Conservation (phyloP, 1,140 invertebrate genomes). For the Lucilia sericata region DNA sequence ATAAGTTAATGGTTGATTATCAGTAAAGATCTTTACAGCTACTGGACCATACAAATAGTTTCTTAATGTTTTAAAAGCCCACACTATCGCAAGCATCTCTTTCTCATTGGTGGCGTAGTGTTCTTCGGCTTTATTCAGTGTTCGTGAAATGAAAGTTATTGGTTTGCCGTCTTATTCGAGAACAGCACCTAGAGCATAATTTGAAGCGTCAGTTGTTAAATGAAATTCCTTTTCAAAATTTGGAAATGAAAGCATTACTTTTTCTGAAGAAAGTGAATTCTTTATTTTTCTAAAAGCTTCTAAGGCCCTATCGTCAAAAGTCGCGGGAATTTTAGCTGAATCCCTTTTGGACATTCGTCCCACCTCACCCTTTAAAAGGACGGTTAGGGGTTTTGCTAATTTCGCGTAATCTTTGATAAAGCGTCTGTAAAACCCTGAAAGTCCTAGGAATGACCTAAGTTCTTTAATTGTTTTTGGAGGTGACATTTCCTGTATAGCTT, state of each 20-base stretch:
- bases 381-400: slow-evolving; percentile 51
- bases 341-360: slow-evolving; percentile 28
- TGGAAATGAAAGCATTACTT: slow-evolving; percentile 63
- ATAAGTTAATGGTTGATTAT: too few relatives aligned
- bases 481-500: slow-evolving; percentile 38
- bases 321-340: slow-evolving; percentile 30
- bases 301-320: slow-evolving; percentile 47
- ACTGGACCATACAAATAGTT: too few relatives aligned
- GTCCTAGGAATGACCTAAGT: slow-evolving; percentile 47
- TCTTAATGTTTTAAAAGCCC: too few relatives aligned
- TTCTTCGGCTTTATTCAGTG: slow-evolving; percentile 62
- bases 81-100: too few relatives aligned
- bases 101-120: too few relatives aligned
- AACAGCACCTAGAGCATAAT: slow-evolving; percentile 56
- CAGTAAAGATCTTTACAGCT: too few relatives aligned
- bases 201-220: slow-evolving; percentile 55
- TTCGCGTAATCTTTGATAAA: slow-evolving; percentile 58
- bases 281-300: slow-evolving; percentile 65
- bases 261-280: slow-evolving; percentile 62
- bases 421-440: slow-evolving; percentile 45
- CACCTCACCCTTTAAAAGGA: slow-evolving; percentile 52
- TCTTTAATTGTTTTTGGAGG: slow-evolving; percentile 29
- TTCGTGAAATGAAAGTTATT: slow-evolving; percentile 51
- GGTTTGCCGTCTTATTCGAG: slow-evolving; percentile 56
- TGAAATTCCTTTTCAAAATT: slow-evolving; percentile 54